Conservation (phyloP, 92 coral and sea anemone genomes). For the Diadumene lineata region DNA sequence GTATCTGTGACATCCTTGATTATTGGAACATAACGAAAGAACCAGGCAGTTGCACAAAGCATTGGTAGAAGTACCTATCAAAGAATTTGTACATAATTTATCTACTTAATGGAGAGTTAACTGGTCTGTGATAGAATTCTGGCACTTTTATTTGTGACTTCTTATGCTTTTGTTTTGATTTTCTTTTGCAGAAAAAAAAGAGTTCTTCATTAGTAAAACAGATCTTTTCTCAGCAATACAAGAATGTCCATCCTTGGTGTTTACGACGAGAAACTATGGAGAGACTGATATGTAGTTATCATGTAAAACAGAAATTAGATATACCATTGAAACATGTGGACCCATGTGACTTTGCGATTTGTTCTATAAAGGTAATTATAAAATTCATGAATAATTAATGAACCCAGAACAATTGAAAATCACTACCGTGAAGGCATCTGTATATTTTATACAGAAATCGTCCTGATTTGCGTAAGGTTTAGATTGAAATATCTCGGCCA, state of each 20-base stretch:
- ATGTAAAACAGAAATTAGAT: neutral
- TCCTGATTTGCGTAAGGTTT: too few relatives aligned
- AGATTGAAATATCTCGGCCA: too few relatives aligned
- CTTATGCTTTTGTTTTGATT: neutral
- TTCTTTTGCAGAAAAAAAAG: constrained; percentile 15
- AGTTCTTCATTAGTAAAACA: constrained; percentile 24
- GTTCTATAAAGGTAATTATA: constrained; percentile 45
- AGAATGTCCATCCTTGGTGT: constrained; percentile 6
- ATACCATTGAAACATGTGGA: constrained; percentile 13
- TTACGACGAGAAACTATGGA: constrained; percentile 12
- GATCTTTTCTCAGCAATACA: constrained; percentile 16
- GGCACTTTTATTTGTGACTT: too few relatives aligned
- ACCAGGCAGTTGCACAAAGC: neutral
- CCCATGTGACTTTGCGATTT: constrained; percentile 50
- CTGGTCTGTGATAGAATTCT: too few relatives aligned
- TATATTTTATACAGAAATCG: too few relatives aligned
- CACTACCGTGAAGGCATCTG: too few relatives aligned
- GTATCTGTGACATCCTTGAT: neutral
- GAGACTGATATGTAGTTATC: constrained; percentile 6
- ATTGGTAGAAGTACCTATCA: neutral
- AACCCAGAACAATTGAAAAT: too few relatives aligned
- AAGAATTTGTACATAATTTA: neutral
- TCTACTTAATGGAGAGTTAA: neutral
- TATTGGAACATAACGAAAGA: neutral
- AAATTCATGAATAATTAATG: too few relatives aligned